A percentile compares a stretch with the other conserved stretches of the same genome.
phyloP scores from a whole-genome alignment of 2,113 vertebrate genomes.

The Halcyon malimbica region DNA sequence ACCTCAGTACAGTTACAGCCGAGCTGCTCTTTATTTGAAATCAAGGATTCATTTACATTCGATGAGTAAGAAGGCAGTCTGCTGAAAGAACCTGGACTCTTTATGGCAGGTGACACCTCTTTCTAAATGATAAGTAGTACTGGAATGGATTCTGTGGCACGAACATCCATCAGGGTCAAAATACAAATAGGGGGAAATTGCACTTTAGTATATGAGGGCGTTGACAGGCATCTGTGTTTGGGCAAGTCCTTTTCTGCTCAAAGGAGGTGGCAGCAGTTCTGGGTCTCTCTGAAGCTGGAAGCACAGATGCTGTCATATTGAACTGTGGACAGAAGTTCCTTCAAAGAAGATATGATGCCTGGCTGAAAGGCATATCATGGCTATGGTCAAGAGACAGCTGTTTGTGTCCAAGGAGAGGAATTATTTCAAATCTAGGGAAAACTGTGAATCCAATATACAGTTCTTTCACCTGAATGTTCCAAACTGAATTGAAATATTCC shows the following conservation, averaged over 20 bases:
- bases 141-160: background rate
- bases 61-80: background rate
- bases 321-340: background rate
- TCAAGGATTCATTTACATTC: background rate
- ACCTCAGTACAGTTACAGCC: background rate
- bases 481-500: background rate
- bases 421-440: background rate
- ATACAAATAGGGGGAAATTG: background rate
- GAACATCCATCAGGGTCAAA: background rate
- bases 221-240: background rate
- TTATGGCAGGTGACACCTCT: background rate
- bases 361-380: background rate
- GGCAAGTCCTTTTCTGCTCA: background rate
- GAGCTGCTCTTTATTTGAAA: background rate
- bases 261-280: background rate
- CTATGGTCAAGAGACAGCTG: background rate
- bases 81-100: background rate
- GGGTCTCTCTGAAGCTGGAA: background rate
- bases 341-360: background rate
- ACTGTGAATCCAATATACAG: background rate
- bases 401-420: background rate
- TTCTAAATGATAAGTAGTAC: background rate
- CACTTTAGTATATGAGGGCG: background rate
- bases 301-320: background rate
- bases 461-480: background rate